Evolutionary conservation across 2,797 vertebrate genomes (phyloP).

Genomic region (Sebastes diploproa): DNA sequence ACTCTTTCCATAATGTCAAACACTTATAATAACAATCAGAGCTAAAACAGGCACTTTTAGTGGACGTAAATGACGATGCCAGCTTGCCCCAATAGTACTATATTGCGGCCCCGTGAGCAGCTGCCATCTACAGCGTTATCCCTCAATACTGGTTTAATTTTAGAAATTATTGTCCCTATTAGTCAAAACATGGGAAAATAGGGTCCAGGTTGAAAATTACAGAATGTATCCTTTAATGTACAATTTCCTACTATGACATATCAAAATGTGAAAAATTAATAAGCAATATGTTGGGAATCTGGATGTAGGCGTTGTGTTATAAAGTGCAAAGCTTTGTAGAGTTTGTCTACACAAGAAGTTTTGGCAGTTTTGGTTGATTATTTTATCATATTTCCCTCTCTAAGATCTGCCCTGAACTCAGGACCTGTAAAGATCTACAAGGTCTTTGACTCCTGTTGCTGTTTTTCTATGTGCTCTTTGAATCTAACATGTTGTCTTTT

Average conservation of each 20-base stretch:
- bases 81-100: too few species aligned
- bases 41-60: too few species aligned
- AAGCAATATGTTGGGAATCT: neutral
- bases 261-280: neutral
- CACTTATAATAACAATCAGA: too few species aligned
- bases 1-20: too few species aligned
- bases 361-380: neutral
- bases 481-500: slow-evolving; percentile 50
- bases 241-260: neutral
- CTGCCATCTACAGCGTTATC: too few species aligned
- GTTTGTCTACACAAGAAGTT: neutral
- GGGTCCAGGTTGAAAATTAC: too few species aligned
- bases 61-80: too few species aligned
- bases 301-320: neutral
- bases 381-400: neutral
- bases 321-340: neutral
- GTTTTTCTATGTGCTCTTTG: neutral
- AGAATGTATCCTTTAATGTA: too few species aligned
- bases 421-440: neutral
- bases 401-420: neutral
- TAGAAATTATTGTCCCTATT: too few species aligned
- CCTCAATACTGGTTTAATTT: too few species aligned
- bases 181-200: too few species aligned
- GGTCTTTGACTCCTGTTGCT: neutral
- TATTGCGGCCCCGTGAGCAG: too few species aligned